A percentile compares a stretch with the other conserved stretches of the same genome.
Evolutionary conservation across 2,888 invertebrate species (phyloP).

Genomic region (Matsumyia berberina): DNA sequence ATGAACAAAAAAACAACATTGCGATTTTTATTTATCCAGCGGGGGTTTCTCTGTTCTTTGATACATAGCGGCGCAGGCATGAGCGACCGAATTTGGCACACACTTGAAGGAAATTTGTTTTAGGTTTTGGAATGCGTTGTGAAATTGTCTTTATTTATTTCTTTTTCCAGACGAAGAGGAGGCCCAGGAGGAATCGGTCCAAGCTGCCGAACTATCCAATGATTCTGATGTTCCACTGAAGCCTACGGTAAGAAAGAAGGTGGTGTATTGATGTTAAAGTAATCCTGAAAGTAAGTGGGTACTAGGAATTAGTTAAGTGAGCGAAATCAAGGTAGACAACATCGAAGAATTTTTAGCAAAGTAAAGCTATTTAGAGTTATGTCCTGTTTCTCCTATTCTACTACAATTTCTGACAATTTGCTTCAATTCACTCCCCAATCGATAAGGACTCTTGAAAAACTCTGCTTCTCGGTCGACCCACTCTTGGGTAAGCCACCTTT

Average conservation of each 20-base stretch:
- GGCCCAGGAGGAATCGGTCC: constrained; percentile 81
- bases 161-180: constrained; percentile 82
- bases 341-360: too few relatives aligned
- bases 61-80: constrained; percentile 5
- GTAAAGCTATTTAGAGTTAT: too few relatives aligned
- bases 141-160: constrained; percentile 14
- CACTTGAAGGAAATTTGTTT: not conserved
- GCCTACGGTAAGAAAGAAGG: constrained; percentile 81
- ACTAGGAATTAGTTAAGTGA: not conserved
- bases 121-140: constrained; percentile 17
- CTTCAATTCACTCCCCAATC: too few relatives aligned
- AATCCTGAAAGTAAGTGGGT: not conserved
- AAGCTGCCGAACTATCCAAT: constrained; percentile 82
- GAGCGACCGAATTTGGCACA: constrained; percentile 41
- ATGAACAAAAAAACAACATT: constrained; percentile 77
- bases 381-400: too few relatives aligned
- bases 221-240: constrained; percentile 84
- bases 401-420: too few relatives aligned
- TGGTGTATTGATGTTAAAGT: constrained; percentile 58
- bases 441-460: too few relatives aligned
- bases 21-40: constrained; percentile 63
- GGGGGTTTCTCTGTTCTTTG: not conserved
- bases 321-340: too few relatives aligned
- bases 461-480: too few relatives aligned
- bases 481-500: too few relatives aligned